A percentile compares a stretch with the other conserved stretches of the same genome.
Evolutionary conservation across 2,888 invertebrate genomes (phyloP).

Genomic region (Melinaea menophilus): DNA sequence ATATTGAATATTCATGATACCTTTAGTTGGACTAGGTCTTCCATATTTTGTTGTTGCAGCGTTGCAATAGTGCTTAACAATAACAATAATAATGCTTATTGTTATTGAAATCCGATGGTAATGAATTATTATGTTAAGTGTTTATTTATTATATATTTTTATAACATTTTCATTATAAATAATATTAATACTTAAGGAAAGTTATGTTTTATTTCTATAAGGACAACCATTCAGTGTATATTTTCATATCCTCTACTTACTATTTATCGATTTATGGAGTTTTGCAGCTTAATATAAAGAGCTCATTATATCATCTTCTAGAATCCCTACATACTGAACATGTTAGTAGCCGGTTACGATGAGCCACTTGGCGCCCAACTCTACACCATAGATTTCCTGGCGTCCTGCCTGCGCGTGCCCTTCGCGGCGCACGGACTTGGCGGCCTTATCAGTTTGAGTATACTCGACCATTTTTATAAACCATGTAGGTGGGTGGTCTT

Average conservation of each 20-base stretch:
- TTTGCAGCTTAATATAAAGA: background rate
- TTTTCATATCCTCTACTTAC: no score
- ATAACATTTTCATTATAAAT: no score
- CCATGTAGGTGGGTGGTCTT: constrained; percentile 66
- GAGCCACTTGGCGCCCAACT: constrained; percentile 86
- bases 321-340: constrained; percentile 34
- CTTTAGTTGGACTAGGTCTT: no score
- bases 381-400: constrained; percentile 94
- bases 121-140: no score
- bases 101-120: no score
- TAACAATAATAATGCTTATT: no score
- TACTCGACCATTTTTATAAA: constrained; percentile 91
- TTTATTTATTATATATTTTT: no score
- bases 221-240: background rate
- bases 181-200: no score
- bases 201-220: background rate
- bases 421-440: constrained; percentile 97
- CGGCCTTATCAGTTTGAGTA: constrained; percentile 89
- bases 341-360: constrained; percentile 91
- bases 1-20: no score
- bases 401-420: constrained; percentile 87
- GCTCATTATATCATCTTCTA: constrained; percentile 6
- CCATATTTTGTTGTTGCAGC: no score
- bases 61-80: no score
- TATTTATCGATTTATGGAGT: no score